Conservation (phyloP, 2,113 vertebrate genomes). For the Asarcornis scutulata region DNA sequence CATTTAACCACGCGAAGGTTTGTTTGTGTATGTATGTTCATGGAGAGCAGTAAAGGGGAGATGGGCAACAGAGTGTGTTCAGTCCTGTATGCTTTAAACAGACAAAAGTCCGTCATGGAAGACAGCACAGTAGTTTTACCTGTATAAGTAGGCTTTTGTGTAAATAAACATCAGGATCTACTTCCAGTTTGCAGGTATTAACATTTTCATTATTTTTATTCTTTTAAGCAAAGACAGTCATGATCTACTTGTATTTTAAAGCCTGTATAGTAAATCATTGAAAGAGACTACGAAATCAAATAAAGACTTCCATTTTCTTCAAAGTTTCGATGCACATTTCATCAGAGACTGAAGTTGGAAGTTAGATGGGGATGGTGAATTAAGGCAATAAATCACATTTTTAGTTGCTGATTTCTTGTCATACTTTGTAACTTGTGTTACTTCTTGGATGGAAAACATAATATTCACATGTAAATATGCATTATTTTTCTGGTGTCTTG, state of each 20-base stretch:
- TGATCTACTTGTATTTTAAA: background rate
- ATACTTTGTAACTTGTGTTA: background rate
- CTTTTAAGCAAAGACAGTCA: background rate
- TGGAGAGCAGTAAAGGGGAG: background rate
- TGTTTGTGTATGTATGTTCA: background rate
- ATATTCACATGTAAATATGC: background rate
- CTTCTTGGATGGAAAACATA: background rate
- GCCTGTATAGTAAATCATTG: background rate
- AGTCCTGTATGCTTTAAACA: background rate
- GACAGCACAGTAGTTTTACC: background rate
- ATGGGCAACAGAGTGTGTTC: background rate
- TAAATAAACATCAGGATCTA: background rate
- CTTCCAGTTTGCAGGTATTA: background rate
- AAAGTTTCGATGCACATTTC: background rate
- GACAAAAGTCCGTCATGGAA: background rate
- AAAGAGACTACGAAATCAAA: background rate
- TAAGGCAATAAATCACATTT: background rate
- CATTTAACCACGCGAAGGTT: constrained; percentile 43
- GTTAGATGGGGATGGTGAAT: background rate
- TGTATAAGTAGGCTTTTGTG: background rate
- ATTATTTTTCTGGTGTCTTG: background rate
- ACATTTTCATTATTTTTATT: background rate
- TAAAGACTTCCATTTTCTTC: background rate
- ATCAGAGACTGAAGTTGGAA: background rate
- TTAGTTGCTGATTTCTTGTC: background rate